These are phyloP conservation scores for Penaeus japonicus DNA, from an alignment of 1,140 invertebrate species.

Conservation along the genomic window DNA sequence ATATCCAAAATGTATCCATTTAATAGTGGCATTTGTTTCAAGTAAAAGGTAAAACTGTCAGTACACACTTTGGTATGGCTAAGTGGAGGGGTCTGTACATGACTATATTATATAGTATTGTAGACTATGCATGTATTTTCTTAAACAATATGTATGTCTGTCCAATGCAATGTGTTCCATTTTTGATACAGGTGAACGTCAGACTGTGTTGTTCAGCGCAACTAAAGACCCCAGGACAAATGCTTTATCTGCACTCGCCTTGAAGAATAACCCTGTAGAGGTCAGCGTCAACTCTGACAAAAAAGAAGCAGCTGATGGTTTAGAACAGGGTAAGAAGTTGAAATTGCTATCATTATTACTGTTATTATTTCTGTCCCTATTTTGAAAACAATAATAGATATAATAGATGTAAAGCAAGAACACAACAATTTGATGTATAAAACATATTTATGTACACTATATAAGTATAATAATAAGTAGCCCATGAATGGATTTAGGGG, in stretches of 20 bases:
- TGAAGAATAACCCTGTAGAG: slow-evolving; percentile 95
- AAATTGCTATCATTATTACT: too few species aligned
- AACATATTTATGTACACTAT: too few species aligned
- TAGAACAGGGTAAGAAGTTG: slow-evolving; percentile 80
- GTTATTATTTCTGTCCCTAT: too few species aligned
- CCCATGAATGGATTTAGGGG: too few species aligned
- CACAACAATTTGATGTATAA: too few species aligned
- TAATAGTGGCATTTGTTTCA: background rate
- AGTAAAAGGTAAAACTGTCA: too few species aligned
- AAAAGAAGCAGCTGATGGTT: slow-evolving; percentile 81
- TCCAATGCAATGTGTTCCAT: background rate
- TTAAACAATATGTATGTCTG: background rate
- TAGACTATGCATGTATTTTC: background rate
- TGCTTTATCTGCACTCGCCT: slow-evolving; percentile 84
- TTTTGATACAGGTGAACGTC: slow-evolving; percentile 79
- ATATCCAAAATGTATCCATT: background rate
- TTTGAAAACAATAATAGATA: too few species aligned
- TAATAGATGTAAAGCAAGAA: too few species aligned
- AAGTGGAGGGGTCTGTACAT: too few species aligned
- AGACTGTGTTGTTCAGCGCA: slow-evolving; percentile 98
- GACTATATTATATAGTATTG: too few species aligned
- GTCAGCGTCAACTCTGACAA: slow-evolving; percentile 91
- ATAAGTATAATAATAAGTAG: too few species aligned
- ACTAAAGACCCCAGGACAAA: slow-evolving; percentile 94
- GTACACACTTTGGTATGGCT: too few species aligned